Evolutionary conservation across 2,888 invertebrate genomes (phyloP).

Genomic region (Drosophila algonquin): DNA sequence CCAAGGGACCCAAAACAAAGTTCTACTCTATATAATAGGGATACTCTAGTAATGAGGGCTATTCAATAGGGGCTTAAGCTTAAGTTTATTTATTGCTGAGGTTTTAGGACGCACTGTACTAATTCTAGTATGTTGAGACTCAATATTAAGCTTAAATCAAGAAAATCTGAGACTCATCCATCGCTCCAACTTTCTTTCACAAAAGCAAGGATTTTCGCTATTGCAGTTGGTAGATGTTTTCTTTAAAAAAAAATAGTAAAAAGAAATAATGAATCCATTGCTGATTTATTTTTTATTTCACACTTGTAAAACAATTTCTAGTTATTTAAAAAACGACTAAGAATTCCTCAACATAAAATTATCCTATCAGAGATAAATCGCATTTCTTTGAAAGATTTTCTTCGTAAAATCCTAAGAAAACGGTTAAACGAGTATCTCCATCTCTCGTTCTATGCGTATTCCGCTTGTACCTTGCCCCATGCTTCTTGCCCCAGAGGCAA

Average conservation of each 20-base stretch:
- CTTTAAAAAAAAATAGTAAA: too few relatives aligned
- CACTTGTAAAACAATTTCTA: not conserved
- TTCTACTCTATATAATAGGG: too few relatives aligned
- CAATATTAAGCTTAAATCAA: not conserved
- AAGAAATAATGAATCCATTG: not conserved
- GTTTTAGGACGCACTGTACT: too few relatives aligned
- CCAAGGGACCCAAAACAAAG: too few relatives aligned
- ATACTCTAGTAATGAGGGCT: too few relatives aligned
- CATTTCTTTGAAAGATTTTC: not conserved
- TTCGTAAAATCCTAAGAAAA: too few relatives aligned
- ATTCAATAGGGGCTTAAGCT: too few relatives aligned
- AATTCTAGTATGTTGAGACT: not conserved
- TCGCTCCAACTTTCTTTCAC: not conserved
- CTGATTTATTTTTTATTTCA: not conserved
- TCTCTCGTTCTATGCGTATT: not conserved
- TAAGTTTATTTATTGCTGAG: too few relatives aligned
- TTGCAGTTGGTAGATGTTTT: too few relatives aligned
- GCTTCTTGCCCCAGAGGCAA: slow-evolving; percentile 12
- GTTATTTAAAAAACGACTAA: not conserved
- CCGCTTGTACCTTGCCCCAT: not conserved
- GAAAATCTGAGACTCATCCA: not conserved
- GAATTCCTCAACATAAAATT: too few relatives aligned
- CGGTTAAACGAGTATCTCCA: not conserved
- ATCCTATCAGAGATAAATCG: not conserved
- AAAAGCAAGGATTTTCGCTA: not conserved